These are phyloP conservation scores for Amiota mariae DNA, from an alignment of 2,888 invertebrate species.

Conservation along the genomic window DNA sequence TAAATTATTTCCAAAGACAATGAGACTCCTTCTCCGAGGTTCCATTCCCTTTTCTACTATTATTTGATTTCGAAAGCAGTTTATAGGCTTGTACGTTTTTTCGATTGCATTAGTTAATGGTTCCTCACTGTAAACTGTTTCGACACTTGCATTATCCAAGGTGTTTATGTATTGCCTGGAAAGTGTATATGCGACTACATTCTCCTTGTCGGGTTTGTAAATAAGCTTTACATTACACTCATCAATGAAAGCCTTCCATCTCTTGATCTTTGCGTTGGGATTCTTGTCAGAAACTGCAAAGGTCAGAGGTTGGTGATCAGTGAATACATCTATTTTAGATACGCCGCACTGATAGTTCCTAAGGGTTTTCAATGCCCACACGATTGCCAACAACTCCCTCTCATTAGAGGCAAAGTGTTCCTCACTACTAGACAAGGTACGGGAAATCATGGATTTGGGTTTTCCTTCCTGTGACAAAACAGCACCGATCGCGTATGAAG, in stretches of 20 bases:
- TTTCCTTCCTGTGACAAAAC: neutral
- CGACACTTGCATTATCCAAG: neutral
- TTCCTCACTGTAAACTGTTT: conserved; percentile 5
- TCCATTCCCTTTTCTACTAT: too few species aligned
- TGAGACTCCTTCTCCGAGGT: too few species aligned
- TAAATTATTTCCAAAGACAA: too few species aligned
- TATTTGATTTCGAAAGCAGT: neutral
- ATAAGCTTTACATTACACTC: neutral
- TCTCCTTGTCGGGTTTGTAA: neutral
- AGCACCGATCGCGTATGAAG: too few species aligned
- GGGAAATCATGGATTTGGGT: too few species aligned
- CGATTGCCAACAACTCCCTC: neutral
- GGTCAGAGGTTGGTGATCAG: conserved; percentile 4
- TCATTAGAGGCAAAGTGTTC: neutral
- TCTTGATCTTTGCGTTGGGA: conserved; percentile 2
- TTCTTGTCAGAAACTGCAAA: conserved; percentile 14
- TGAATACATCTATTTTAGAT: neutral
- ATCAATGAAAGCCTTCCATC: conserved; percentile 14
- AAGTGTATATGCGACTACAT: neutral
- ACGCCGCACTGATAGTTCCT: neutral
- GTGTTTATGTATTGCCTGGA: neutral
- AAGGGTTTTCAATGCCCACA: neutral
- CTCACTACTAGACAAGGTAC: too few species aligned
- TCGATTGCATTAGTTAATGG: conserved; percentile 4
- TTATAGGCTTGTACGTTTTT: neutral